phyloP scores from a whole-genome alignment of 1,140 invertebrate genomes.

The Zelostemma sp. region DNA sequence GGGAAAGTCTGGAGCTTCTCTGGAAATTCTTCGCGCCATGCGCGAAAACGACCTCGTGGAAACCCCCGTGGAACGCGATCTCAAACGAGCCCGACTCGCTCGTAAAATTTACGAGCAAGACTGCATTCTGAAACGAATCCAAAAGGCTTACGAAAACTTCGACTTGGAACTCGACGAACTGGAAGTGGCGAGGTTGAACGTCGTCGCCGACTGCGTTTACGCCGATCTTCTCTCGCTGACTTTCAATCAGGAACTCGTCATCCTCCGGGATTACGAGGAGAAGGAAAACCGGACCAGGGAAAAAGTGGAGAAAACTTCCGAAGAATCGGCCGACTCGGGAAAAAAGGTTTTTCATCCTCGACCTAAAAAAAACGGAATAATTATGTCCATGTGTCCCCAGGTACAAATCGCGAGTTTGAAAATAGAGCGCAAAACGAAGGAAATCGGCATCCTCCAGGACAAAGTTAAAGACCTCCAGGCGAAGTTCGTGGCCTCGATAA shows the following conservation, averaged over 20 bases:
- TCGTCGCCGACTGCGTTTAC: constrained; percentile 76
- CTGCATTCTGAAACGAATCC: constrained; percentile 73
- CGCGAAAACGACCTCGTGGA: constrained; percentile 32
- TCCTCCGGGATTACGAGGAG: constrained; percentile 82
- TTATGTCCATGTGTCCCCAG: constrained; percentile 17
- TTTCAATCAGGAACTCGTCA: constrained; percentile 82
- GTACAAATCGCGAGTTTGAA: constrained; percentile 31
- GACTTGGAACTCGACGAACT: constrained; percentile 77
- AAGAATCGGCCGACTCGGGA: constrained; percentile 49
- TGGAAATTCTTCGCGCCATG: constrained; percentile 17
- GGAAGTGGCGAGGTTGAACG: constrained; percentile 73
- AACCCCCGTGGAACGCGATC: constrained; percentile 59
- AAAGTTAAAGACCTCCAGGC: constrained; percentile 71
- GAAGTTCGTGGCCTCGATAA: constrained; percentile 73
- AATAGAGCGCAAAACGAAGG: constrained; percentile 45
- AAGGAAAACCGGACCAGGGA: constrained; percentile 77
- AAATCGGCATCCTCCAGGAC: constrained; percentile 69
- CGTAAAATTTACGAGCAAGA: constrained; percentile 75
- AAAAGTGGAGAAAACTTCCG: constrained; percentile 67
- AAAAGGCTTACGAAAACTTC: constrained; percentile 74
- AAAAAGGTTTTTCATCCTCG: constrained; percentile 31
- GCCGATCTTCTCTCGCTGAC: constrained; percentile 78
- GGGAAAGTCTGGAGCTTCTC: constrained; percentile 9
- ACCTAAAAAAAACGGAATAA: background rate
- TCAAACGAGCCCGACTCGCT: constrained; percentile 54